A percentile compares a stretch with the other conserved stretches of the same genome.
These are phyloP conservation scores for Phocoena phocoena DNA, from an alignment of 2,113 vertebrate species.

Conservation along the genomic window DNA sequence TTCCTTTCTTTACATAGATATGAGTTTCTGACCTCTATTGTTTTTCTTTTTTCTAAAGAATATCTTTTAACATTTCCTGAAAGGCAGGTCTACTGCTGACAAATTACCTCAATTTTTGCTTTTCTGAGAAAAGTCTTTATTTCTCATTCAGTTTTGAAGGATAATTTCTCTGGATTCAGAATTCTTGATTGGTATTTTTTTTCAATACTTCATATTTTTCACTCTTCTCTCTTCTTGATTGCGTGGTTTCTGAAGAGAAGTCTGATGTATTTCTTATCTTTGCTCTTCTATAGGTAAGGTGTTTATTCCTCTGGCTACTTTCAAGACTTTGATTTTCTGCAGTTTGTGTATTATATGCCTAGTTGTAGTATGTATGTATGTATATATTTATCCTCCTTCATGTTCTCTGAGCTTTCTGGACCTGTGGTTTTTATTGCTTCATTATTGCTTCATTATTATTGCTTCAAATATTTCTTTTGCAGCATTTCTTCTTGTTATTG, in stretches of 20 bases:
- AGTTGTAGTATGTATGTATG: background rate
- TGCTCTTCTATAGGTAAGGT: background rate
- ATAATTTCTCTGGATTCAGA: background rate
- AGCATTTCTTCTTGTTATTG: background rate
- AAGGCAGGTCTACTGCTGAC: background rate
- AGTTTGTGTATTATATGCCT: background rate
- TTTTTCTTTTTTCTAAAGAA: background rate
- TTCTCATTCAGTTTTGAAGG: background rate
- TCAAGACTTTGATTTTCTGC: background rate
- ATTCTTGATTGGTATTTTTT: background rate
- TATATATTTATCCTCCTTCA: background rate
- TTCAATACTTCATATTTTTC: background rate
- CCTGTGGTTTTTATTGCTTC: slow-evolving; percentile 8
- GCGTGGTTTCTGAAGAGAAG: background rate
- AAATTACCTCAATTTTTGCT: background rate
- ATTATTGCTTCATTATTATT: slow-evolving; percentile 35
- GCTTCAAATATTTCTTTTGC: background rate
- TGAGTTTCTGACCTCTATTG: background rate
- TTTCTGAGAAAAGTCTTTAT: background rate
- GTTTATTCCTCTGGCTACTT: background rate
- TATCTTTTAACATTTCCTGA: background rate
- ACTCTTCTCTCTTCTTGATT: background rate
- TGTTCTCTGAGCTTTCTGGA: slow-evolving; percentile 5
- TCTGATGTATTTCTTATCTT: background rate
- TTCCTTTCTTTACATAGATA: background rate